Evolutionary conservation across 2,888 invertebrate genomes (phyloP).

Genomic region (Heliothis peltigera): DNA sequence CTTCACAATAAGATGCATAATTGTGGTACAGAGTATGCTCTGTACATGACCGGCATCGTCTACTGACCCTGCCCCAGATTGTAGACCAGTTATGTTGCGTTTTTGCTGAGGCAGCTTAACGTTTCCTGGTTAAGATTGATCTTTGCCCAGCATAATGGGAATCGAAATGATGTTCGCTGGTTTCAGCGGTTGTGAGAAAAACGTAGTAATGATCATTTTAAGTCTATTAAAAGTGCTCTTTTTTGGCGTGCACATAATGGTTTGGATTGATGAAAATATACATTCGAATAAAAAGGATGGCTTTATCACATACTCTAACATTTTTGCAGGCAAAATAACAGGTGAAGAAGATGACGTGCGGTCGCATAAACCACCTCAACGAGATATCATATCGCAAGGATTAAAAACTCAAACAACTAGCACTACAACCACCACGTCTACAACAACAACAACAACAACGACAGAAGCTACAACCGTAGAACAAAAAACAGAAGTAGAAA

Average conservation of each 20-base stretch:
- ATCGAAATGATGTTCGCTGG: background rate
- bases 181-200: background rate
- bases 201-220: background rate
- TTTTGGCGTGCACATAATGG: too few species aligned
- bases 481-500: slow-evolving; percentile 48
- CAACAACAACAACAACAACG: slow-evolving; percentile 42
- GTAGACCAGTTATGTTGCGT: slow-evolving; percentile 52
- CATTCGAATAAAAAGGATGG: too few species aligned
- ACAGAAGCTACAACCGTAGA: slow-evolving; percentile 14
- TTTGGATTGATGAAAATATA: too few species aligned
- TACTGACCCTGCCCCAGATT: slow-evolving; percentile 75
- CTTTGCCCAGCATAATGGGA: slow-evolving; percentile 21
- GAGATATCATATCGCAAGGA: slow-evolving; percentile 38
- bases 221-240: too few species aligned
- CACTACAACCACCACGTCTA: slow-evolving; percentile 58
- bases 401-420: slow-evolving; percentile 48
- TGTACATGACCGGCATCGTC: slow-evolving; percentile 62
- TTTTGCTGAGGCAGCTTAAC: slow-evolving; percentile 47
- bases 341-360: slow-evolving; percentile 78
- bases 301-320: background rate
- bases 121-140: slow-evolving; percentile 35
- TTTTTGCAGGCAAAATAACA: slow-evolving; percentile 79
- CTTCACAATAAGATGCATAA: slow-evolving; percentile 54
- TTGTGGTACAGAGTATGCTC: slow-evolving; percentile 35
- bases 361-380: slow-evolving; percentile 50